phyloP scores from a whole-genome alignment of 2,113 vertebrate genomes.

The Hipposideros armiger region DNA sequence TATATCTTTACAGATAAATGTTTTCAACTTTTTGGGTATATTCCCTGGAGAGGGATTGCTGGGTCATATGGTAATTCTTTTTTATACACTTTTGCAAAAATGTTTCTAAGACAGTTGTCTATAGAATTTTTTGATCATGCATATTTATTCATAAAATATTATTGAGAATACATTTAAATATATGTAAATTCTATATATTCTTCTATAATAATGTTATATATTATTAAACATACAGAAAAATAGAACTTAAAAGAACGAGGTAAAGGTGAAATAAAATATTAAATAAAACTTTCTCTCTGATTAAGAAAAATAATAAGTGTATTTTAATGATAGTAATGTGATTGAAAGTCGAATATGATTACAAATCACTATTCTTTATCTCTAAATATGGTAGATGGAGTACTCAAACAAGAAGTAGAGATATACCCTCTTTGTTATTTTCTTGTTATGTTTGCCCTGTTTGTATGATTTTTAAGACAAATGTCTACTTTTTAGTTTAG shows the following conservation, averaged over 20 bases:
- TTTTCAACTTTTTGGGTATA: no score
- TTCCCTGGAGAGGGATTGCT: no score
- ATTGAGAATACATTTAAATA: slow-evolving; percentile 18
- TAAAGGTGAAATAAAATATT: neutral
- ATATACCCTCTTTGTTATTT: neutral
- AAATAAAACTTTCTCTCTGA: neutral
- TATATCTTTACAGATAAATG: no score
- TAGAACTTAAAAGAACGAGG: neutral
- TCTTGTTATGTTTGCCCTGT: neutral
- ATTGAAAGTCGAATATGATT: neutral
- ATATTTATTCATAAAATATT: neutral
- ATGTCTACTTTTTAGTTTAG: neutral
- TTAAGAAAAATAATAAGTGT: slow-evolving; percentile 25
- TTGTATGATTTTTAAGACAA: neutral
- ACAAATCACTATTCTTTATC: neutral
- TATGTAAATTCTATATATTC: neutral
- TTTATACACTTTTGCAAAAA: neutral
- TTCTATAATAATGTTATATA: neutral
- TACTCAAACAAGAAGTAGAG: neutral
- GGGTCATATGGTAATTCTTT: no score
- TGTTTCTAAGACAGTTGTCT: neutral
- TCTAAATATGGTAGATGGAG: neutral
- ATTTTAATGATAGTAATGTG: slow-evolving; percentile 16
- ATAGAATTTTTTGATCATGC: neutral
- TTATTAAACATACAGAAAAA: neutral